Conservation (phyloP, 2,888 invertebrate genomes). For the Gortyna flavago region DNA sequence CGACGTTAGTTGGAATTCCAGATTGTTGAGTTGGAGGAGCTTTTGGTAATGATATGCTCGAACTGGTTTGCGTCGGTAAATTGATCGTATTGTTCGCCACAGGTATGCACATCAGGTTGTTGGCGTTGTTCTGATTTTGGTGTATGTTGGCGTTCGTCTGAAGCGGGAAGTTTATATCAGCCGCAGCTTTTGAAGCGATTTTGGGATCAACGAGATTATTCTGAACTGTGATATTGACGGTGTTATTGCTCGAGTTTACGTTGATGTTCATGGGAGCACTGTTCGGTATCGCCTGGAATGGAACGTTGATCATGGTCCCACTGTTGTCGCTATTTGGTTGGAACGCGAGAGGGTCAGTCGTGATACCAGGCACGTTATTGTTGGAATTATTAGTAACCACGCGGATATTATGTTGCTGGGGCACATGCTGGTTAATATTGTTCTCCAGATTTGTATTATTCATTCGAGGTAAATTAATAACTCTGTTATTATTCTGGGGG, state of each 20-base stretch:
- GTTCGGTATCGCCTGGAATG: slow-evolving; percentile 88
- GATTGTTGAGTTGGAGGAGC: slow-evolving; percentile 91
- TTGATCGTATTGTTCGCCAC: slow-evolving; percentile 86
- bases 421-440: slow-evolving; percentile 83
- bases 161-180: slow-evolving; percentile 85
- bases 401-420: slow-evolving; percentile 87
- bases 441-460: slow-evolving; percentile 81
- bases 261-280: slow-evolving; percentile 89
- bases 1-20: slow-evolving; percentile 93
- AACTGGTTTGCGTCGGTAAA: slow-evolving; percentile 86
- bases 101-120: slow-evolving; percentile 86
- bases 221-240: slow-evolving; percentile 88
- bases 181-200: slow-evolving; percentile 84
- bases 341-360: slow-evolving; percentile 81
- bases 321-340: slow-evolving; percentile 85
- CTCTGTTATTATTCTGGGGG: slow-evolving; percentile 84
- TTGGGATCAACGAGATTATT: slow-evolving; percentile 88
- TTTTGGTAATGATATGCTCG: slow-evolving; percentile 91
- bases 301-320: slow-evolving; percentile 88
- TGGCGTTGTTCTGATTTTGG: slow-evolving; percentile 81
- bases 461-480: slow-evolving; percentile 86
- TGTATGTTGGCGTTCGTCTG: slow-evolving; percentile 81
- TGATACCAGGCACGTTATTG: slow-evolving; percentile 79
- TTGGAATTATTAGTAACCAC: slow-evolving; percentile 85
- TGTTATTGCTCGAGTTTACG: slow-evolving; percentile 88